These are phyloP conservation scores for Ostrea denselamellosa DNA, from an alignment of 1,140 invertebrate genomes.

Conservation along the genomic window DNA sequence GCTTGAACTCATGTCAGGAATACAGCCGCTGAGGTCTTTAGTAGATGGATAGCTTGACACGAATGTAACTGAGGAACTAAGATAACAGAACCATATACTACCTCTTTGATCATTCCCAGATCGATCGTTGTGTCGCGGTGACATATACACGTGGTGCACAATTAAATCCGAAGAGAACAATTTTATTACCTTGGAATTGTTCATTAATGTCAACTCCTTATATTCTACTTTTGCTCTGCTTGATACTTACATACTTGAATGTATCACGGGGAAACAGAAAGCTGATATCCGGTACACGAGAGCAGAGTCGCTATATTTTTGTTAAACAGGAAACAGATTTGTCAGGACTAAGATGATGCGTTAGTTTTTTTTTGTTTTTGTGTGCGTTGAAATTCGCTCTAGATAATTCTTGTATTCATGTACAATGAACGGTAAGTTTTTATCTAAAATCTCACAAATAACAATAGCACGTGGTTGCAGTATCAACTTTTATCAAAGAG, in stretches of 20 bases:
- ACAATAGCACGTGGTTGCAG: not conserved
- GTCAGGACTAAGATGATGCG: not conserved
- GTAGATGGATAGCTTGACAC: no score
- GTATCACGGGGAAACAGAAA: not conserved
- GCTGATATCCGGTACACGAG: not conserved
- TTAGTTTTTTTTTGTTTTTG: not conserved
- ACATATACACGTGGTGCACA: no score
- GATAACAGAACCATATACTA: no score
- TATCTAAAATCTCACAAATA: not conserved
- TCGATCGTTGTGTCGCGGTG: no score
- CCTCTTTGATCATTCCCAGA: no score
- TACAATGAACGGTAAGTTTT: not conserved
- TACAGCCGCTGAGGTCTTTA: no score
- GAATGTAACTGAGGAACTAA: no score
- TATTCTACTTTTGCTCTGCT: not conserved
- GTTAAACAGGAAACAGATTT: not conserved
- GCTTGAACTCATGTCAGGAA: no score
- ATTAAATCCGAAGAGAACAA: not conserved
- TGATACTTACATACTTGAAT: not conserved
- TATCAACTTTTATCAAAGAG: not conserved
- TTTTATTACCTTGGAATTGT: not conserved
- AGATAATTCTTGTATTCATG: not conserved
- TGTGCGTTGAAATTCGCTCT: not conserved
- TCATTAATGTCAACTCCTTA: not conserved
- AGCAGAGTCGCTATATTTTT: not conserved